Evolutionary conservation across 2,797 vertebrate genomes (phyloP).

Genomic region (Artibeus lituratus): DNA sequence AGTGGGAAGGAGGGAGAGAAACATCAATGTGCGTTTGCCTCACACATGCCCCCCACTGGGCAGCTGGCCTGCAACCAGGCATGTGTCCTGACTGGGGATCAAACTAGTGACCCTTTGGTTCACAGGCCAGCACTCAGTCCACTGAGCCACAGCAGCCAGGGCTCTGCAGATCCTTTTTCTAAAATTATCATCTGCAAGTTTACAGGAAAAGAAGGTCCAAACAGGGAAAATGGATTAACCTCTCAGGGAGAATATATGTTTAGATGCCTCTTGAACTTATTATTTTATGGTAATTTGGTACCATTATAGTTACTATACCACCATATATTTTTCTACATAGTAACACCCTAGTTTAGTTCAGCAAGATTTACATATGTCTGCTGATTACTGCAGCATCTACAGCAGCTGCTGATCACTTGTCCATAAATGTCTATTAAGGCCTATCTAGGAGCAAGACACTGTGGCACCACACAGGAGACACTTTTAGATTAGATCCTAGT

Average conservation of each 20-base stretch:
- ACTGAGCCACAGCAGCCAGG: too few relatives aligned
- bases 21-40: too few relatives aligned
- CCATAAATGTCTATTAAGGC: neutral
- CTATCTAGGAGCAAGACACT: neutral
- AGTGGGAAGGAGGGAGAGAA: too few relatives aligned
- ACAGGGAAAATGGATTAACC: neutral
- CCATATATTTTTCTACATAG: neutral
- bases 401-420: neutral
- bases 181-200: neutral
- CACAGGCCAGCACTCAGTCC: too few relatives aligned
- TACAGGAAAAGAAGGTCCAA: neutral
- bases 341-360: neutral
- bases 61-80: too few relatives aligned
- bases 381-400: neutral
- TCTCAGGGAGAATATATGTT: neutral
- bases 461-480: neutral
- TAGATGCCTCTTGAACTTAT: neutral
- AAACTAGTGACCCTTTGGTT: too few relatives aligned
- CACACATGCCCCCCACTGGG: too few relatives aligned
- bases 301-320: neutral
- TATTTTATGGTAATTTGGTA: neutral
- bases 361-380: neutral
- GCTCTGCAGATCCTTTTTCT: neutral
- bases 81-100: too few relatives aligned
- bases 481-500: neutral